Evolutionary conservation across 2,888 invertebrate genomes (phyloP), one percentile per base, ranked within the genome.

Genomic region (Rugalucina vietnamica): DNA sequence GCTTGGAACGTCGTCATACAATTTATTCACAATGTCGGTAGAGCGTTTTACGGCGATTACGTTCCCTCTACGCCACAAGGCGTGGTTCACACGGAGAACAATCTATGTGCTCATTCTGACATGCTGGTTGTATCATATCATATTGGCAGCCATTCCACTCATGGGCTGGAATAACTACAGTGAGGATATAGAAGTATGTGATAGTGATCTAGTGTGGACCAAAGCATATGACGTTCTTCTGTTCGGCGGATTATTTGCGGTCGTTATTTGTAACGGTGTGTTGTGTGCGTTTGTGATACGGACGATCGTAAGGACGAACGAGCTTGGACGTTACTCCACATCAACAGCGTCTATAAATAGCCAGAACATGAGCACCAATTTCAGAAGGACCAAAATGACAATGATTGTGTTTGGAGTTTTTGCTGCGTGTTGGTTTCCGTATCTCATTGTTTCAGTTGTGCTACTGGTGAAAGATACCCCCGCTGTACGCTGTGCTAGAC

Each of bases 1-100:
- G 0, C 49, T 85, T n/a, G 85, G 85, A 54, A 85, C 85, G 5
- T 85, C 85, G 3, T 82, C 85, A 5, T 82, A 29, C 49, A 85
- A 82, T 34, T 69, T 85, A 27, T 60, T 85, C 12, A 37, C 77
- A 1, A 85, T 85, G 73, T 85, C 85, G 1, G 57, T 84, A 27
- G 84, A 84, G 78, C 27, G 84, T 10, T 84, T 84, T 24, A 54
- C 75, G 5, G 84, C 84, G 0, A 74, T 84, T 18, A 76, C 69
- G 1, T 84, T 78, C n/a, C 84, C 84, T 0, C 43, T 84, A 49
- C 73, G 75, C 14, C 84, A 84, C 32, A 77, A 60, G 32, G 54
- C 73, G 0, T 39, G 81, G 78, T 78, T 84, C 71, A 78, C 84
- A 29, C 54, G 75, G n/a, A 24, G 75, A 36, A 81, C 81, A 34